phyloP scores from a whole-genome alignment of 2,113 vertebrate genomes.

The Mola mola region DNA sequence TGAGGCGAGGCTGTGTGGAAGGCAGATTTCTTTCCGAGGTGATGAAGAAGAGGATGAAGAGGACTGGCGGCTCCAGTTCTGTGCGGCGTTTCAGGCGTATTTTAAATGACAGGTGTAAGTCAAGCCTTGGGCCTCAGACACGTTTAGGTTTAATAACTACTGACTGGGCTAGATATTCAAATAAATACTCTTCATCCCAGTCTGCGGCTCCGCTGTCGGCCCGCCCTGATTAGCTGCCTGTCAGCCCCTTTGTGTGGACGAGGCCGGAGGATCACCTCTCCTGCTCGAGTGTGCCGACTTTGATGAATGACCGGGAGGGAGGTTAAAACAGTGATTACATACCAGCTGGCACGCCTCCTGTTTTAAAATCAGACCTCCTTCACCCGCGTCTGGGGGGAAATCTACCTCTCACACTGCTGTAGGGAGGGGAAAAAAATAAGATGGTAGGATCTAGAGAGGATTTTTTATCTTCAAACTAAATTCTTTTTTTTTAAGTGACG shows the following conservation, averaged over 20 bases:
- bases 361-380: slow-evolving; percentile 39
- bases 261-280: slow-evolving; percentile 42
- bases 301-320: slow-evolving; percentile 70
- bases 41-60: not conserved
- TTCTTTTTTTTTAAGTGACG: too few relatives aligned
- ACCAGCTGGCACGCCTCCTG: slow-evolving; percentile 20
- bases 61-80: not conserved
- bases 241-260: not conserved
- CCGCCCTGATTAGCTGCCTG: slow-evolving; percentile 34
- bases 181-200: slow-evolving; percentile 44
- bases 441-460: too few relatives aligned
- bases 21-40: too few relatives aligned
- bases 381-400: slow-evolving; percentile 52
- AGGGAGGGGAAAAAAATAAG: slow-evolving; percentile 8
- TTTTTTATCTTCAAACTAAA: too few relatives aligned
- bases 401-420: slow-evolving; percentile 14
- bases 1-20: not conserved
- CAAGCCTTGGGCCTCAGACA: slow-evolving; percentile 2
- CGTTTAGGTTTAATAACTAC: slow-evolving; percentile 16
- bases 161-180: slow-evolving; percentile 35
- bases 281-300: slow-evolving; percentile 56
- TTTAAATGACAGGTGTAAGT: slow-evolving; percentile 21
- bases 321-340: slow-evolving; percentile 73
- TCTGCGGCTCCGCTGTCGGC: slow-evolving; percentile 13
- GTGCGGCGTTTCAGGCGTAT: not conserved